Conservation (phyloP, 2,888 invertebrate species). For the Meganola albula region DNA sequence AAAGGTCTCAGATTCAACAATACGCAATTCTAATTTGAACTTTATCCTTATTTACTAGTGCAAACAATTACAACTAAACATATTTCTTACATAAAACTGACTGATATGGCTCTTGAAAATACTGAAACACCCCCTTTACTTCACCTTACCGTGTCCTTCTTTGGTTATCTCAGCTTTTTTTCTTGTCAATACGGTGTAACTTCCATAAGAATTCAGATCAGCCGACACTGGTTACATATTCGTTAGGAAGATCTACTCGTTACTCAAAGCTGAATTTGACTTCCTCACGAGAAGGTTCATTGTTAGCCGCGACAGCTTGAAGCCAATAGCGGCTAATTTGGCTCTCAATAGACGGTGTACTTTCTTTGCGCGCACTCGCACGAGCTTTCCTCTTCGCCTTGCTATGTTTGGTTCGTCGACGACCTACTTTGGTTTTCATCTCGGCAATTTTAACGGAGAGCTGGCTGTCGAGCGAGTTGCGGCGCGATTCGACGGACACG, state of each 20-base stretch:
- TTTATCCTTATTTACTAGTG: slow-evolving; percentile 32
- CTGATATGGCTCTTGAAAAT: no score
- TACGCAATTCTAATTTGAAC: slow-evolving; percentile 45
- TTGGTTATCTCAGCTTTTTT: no score
- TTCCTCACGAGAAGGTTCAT: slow-evolving; percentile 74
- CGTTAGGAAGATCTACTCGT: no score
- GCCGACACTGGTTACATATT: no score
- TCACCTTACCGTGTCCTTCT: no score
- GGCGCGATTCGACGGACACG: slow-evolving; percentile 90
- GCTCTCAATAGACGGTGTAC: slow-evolving; percentile 89
- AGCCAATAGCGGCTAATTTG: slow-evolving; percentile 83
- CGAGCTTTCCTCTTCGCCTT: slow-evolving; percentile 64
- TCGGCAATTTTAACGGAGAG: slow-evolving; percentile 90
- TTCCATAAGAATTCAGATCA: background rate
- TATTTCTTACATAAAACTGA: no score
- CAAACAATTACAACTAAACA: slow-evolving; percentile 22
- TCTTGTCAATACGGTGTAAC: no score
- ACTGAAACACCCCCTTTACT: no score
- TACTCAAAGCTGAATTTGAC: slow-evolving; percentile 71
- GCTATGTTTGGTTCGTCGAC: slow-evolving; percentile 66
- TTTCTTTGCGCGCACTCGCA: slow-evolving; percentile 75
- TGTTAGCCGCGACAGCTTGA: slow-evolving; percentile 78
- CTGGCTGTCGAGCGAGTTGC: slow-evolving; percentile 93
- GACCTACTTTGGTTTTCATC: slow-evolving; percentile 84
- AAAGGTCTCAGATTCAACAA: slow-evolving; percentile 10